These are phyloP conservation scores for Drosophila sechellia DNA, from an alignment of 1,140 invertebrate species.

Conservation along the genomic window DNA sequence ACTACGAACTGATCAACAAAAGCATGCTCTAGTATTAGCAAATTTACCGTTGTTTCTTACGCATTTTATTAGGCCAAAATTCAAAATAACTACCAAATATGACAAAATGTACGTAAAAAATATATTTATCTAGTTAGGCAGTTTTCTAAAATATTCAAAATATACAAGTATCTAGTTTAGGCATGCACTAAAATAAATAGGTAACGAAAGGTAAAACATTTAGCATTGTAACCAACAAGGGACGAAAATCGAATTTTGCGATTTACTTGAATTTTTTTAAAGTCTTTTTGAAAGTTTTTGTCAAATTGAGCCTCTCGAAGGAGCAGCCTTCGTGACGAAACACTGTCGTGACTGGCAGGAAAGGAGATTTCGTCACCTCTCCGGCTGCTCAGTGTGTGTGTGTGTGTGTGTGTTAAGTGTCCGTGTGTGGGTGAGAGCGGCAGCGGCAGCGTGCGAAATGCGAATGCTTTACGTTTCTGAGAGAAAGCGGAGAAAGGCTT, in stretches of 20 bases:
- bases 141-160: neutral
- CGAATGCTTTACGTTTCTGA: slow-evolving; percentile 20
- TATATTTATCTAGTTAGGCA: slow-evolving; percentile 5
- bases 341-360: slow-evolving; percentile 9
- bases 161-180: slow-evolving; percentile 25
- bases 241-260: slow-evolving; percentile 23
- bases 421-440: slow-evolving; percentile 5
- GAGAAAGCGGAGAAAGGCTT: slow-evolving; percentile 8
- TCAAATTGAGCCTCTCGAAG: slow-evolving; percentile 28
- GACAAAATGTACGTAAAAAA: slow-evolving; percentile 9
- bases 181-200: slow-evolving; percentile 35
- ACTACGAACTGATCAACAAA: slow-evolving; percentile 38
- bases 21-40: slow-evolving; percentile 29
- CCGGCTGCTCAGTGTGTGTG: slow-evolving; percentile 1
- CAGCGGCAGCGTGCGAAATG: slow-evolving; percentile 39
- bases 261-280: neutral
- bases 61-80: slow-evolving; percentile 17
- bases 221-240: slow-evolving; percentile 22
- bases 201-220: slow-evolving; percentile 19
- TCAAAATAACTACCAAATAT: slow-evolving; percentile 35
- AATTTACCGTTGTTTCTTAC: slow-evolving; percentile 1
- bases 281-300: slow-evolving; percentile 4
- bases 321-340: slow-evolving; percentile 26
- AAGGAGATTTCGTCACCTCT: slow-evolving; percentile 14
- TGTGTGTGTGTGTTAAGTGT: slow-evolving; percentile 14